Conservation (phyloP, 2,888 invertebrate genomes). For the Catocala sponsa region DNA sequence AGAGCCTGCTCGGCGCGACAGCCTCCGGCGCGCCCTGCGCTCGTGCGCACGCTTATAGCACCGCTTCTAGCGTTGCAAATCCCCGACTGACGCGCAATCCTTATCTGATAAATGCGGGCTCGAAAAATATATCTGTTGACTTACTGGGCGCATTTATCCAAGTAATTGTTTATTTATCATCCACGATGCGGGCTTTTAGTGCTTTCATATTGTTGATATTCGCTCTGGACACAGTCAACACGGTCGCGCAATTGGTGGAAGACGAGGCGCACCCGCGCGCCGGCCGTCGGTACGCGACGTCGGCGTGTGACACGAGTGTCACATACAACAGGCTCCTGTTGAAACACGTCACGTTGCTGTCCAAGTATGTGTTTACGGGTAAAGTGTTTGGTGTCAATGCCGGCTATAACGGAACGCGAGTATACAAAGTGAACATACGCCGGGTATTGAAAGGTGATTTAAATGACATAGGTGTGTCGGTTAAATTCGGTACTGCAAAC, state of each 20-base stretch:
- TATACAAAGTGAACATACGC: conserved; percentile 78
- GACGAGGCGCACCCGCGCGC: conserved; percentile 8
- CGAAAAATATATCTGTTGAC: conserved; percentile 41
- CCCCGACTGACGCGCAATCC: conserved; percentile 47
- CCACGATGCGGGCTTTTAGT: conserved; percentile 59
- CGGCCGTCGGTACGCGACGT: conserved; percentile 48
- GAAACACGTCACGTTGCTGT: conserved; percentile 70
- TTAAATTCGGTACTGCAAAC: conserved; percentile 66
- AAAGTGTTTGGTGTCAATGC: conserved; percentile 72
- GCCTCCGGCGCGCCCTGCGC: conserved; percentile 77
- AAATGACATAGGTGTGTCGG: conserved; percentile 71
- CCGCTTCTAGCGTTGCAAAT: conserved; percentile 52
- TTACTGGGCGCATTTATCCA: conserved; percentile 29
- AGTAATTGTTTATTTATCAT: conserved; percentile 48
- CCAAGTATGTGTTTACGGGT: conserved; percentile 80
- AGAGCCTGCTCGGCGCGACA: conserved; percentile 67
- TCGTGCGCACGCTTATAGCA: conserved; percentile 76
- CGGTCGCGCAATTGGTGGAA: conserved; percentile 54
- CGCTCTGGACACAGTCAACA: conserved; percentile 53
- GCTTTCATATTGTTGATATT: conserved; percentile 62
- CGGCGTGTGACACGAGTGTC: conserved; percentile 60
- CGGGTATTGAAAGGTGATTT: conserved; percentile 80
- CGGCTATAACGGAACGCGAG: conserved; percentile 59
- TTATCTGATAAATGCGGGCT: conserved; percentile 39
- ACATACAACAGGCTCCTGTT: conserved; percentile 68